Conservation (phyloP, 2,888 invertebrate genomes). For the Augiades crinisus region DNA sequence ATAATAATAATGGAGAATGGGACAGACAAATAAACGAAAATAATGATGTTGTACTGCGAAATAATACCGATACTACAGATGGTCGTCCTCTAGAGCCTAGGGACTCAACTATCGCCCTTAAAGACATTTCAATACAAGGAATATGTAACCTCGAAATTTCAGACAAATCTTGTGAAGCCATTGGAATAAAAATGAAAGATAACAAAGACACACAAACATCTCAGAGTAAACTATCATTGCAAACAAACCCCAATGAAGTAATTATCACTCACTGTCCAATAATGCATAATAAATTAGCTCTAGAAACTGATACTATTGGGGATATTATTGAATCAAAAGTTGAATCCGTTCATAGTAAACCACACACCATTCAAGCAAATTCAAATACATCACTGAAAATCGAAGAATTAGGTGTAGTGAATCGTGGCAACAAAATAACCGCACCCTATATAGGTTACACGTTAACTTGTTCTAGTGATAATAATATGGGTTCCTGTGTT, state of each 20-base stretch:
- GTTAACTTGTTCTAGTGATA: constrained; percentile 53
- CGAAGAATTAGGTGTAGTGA: neutral
- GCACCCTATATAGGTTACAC: constrained; percentile 55
- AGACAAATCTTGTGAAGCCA: constrained; percentile 47
- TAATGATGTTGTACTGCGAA: neutral
- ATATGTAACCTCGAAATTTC: constrained; percentile 25
- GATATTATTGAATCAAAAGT: neutral
- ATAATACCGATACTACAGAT: neutral
- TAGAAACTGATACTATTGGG: neutral
- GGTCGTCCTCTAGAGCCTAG: neutral
- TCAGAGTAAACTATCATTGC: constrained; percentile 21
- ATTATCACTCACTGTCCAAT: constrained; percentile 17
- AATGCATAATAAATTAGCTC: neutral
- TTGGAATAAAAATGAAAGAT: constrained; percentile 31
- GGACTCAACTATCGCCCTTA: neutral
- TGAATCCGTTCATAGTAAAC: neutral
- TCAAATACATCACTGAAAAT: neutral
- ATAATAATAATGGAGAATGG: constrained; percentile 3
- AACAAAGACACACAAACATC: constrained; percentile 36
- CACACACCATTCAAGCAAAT: neutral
- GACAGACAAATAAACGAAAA: neutral
- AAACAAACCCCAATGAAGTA: constrained; percentile 17
- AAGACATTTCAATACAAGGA: constrained; percentile 11
- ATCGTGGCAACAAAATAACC: constrained; percentile 1
- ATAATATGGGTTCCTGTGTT: constrained; percentile 44